Conservation (phyloP, 2,888 invertebrate species). For the Molorchus minor region DNA sequence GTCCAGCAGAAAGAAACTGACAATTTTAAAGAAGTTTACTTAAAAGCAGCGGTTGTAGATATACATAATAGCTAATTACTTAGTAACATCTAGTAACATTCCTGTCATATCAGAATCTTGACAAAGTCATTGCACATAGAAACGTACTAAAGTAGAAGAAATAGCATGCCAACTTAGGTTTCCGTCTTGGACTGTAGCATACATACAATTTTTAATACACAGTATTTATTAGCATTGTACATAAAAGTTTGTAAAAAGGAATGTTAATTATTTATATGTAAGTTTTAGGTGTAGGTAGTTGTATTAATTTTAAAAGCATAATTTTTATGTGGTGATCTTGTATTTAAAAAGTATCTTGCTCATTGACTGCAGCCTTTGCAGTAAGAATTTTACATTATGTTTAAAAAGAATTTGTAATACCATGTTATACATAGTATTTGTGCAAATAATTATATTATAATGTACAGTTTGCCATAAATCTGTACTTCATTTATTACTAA, state of each 20-base stretch:
- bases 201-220: background rate
- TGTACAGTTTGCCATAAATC: background rate
- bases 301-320: background rate
- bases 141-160: too few species aligned
- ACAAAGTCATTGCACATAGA: too few species aligned
- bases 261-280: slow-evolving; percentile 11
- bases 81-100: background rate
- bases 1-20: too few species aligned
- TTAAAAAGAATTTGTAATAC: background rate
- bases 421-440: background rate
- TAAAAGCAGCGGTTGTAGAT: slow-evolving; percentile 5
- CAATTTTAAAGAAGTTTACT: background rate
- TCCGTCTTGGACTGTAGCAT: too few species aligned
- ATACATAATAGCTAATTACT: slow-evolving; percentile 3
- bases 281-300: slow-evolving; percentile 1
- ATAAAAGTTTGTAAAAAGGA: slow-evolving; percentile 20
- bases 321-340: slow-evolving; percentile 1
- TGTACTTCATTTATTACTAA: background rate
- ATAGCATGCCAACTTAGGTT: too few species aligned
- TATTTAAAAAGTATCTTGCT: slow-evolving; percentile 10
- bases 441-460: too few species aligned
- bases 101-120: background rate
- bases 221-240: slow-evolving; percentile 4
- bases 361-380: background rate
- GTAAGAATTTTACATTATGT: background rate